phyloP scores from a whole-genome alignment of 2,797 vertebrate genomes.

The Halcyon chelicuti region DNA sequence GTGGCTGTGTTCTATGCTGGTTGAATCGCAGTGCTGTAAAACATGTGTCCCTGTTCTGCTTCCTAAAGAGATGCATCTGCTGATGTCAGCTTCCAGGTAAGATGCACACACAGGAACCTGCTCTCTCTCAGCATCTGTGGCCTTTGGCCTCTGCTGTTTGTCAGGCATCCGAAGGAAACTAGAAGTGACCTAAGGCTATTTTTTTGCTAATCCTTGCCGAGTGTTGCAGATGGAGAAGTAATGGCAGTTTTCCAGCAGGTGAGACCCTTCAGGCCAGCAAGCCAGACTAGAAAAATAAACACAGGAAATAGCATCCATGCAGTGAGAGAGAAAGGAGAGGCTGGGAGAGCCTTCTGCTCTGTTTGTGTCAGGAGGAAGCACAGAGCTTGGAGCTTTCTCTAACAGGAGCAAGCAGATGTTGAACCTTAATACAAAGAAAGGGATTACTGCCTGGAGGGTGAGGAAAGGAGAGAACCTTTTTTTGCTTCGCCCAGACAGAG shows the following conservation, averaged over 20 bases:
- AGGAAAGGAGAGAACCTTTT: not conserved
- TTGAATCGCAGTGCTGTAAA: not conserved
- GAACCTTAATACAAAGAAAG: not conserved
- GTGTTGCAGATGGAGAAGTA: not conserved
- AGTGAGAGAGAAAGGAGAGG: not conserved
- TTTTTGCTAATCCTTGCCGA: not conserved
- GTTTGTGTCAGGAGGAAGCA: not conserved
- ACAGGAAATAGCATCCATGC: conserved; percentile 36
- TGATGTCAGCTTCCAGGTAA: conserved; percentile 31
- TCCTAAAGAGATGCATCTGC: not conserved
- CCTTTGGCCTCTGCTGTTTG: conserved; percentile 7
- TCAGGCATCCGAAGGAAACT: conserved; percentile 39
- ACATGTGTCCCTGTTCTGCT: not conserved
- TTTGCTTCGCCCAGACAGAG: not conserved
- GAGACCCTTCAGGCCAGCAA: conserved; percentile 31
- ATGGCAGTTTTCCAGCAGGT: conserved; percentile 57
- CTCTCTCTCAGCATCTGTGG: not conserved
- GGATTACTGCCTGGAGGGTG: not conserved
- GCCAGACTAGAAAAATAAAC: conserved; percentile 49
- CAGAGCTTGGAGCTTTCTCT: not conserved
- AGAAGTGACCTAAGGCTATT: not conserved
- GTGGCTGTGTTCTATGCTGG: not conserved
- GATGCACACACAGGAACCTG: not conserved
- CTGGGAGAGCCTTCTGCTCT: not conserved
- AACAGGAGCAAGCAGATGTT: not conserved